phyloP scores from a whole-genome alignment of 2,113 vertebrate species.

The Pygathrix nemaeus region DNA sequence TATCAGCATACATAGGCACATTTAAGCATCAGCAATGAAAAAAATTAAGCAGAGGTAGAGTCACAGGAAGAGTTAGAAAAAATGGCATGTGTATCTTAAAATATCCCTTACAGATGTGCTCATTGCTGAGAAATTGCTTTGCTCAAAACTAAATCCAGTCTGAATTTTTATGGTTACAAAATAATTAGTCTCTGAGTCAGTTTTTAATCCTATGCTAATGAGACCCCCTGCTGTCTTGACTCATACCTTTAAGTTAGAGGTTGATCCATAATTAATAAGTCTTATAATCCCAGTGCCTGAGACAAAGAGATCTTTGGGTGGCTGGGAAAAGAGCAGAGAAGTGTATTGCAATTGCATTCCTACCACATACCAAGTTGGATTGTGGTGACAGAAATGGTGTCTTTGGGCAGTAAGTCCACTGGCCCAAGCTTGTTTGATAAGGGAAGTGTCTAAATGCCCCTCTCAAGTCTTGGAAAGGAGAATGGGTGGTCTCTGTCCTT shows the following conservation, averaged over 20 bases:
- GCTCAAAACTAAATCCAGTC: constrained; percentile 57
- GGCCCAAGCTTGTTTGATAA: not conserved
- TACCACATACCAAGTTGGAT: not conserved
- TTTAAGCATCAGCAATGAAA: not conserved
- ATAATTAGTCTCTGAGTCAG: constrained; percentile 81
- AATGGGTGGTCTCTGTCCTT: not conserved
- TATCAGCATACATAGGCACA: not conserved
- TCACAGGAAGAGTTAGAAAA: constrained; percentile 8
- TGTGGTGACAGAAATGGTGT: not conserved
- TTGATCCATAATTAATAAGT: constrained; percentile 85
- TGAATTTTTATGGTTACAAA: constrained; percentile 59
- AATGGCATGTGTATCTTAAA: constrained; percentile 18
- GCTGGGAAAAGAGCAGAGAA: constrained; percentile 7
- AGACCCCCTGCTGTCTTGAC: constrained; percentile 79
- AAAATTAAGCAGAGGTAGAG: not conserved
- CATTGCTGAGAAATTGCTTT: constrained; percentile 46
- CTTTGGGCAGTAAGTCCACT: not conserved
- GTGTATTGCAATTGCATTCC: not conserved
- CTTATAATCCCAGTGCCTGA: constrained; percentile 67
- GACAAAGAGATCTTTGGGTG: constrained; percentile 60
- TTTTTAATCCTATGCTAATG: constrained; percentile 81
- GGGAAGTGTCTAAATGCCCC: not conserved
- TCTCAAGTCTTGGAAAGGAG: not conserved
- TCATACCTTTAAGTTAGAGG: constrained; percentile 80
- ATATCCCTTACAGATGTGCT: not conserved